phyloP scores from a whole-genome alignment of 2,113 vertebrate genomes.

The Chaetops frenatus region DNA sequence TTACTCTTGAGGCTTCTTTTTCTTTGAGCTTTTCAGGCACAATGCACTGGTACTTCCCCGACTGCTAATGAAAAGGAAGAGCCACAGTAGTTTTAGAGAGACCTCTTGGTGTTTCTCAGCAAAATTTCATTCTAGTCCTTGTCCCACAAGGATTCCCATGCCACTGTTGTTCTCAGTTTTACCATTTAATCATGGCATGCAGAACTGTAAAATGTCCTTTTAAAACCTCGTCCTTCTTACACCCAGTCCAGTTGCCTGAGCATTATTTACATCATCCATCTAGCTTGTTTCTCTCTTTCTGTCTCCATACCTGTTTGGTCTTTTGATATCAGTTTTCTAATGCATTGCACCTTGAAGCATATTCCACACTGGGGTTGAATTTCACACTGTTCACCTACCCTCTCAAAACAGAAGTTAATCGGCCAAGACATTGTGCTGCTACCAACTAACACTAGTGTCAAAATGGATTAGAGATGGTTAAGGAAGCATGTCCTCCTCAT shows the following conservation, averaged over 20 bases:
- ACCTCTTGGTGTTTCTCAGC: not conserved
- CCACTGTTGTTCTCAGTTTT: not conserved
- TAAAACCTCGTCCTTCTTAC: not conserved
- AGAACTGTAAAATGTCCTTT: not conserved
- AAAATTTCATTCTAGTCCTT: not conserved
- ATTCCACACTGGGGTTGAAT: not conserved
- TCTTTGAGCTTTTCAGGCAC: not conserved
- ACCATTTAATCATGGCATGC: not conserved
- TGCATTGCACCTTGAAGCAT: not conserved
- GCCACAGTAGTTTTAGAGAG: not conserved
- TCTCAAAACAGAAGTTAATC: not conserved
- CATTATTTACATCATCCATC: not conserved
- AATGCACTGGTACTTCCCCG: not conserved
- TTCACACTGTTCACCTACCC: not conserved
- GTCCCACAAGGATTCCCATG: not conserved
- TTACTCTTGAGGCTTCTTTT: not conserved
- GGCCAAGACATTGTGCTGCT: not conserved
- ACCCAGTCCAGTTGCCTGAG: not conserved
- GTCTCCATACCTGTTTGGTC: not conserved
- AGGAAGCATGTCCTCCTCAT: not conserved
- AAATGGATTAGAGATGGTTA: not conserved
- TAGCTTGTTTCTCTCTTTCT: not conserved
- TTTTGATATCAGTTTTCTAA: not conserved
- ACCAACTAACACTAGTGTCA: not conserved
- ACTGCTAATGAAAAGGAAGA: constrained; percentile 5